Conservation (phyloP, 2,888 invertebrate genomes). For the Ceraclea dissimilis region DNA sequence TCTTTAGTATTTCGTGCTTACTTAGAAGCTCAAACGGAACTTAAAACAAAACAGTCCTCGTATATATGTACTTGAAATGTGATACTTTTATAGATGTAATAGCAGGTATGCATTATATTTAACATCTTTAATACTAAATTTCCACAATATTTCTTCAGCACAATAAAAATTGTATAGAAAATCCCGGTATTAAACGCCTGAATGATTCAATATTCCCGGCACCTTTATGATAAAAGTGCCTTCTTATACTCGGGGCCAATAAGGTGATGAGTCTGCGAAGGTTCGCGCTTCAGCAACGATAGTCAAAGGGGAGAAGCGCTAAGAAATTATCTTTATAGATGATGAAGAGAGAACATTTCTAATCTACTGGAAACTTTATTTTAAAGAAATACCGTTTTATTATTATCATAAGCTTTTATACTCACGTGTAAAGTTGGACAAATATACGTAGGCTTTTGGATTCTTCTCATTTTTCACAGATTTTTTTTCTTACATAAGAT, state of each 20-base stretch:
- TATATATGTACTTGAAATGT: too few relatives aligned
- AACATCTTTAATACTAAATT: too few relatives aligned
- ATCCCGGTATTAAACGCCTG: neutral
- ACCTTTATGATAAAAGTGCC: constrained; percentile 14
- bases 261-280: constrained; percentile 9
- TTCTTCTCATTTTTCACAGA: too few relatives aligned
- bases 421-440: too few relatives aligned
- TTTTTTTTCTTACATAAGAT: too few relatives aligned
- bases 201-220: constrained; percentile 7
- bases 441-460: too few relatives aligned
- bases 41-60: too few relatives aligned
- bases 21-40: too few relatives aligned
- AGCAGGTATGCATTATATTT: neutral
- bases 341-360: neutral
- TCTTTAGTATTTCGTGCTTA: too few relatives aligned
- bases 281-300: neutral
- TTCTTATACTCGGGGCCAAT: constrained; percentile 9
- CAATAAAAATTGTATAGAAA: neutral
- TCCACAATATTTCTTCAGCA: too few relatives aligned
- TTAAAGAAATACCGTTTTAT: neutral
- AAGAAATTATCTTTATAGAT: constrained; percentile 3
- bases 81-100: neutral
- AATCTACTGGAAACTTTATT: neutral
- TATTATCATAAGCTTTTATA: too few relatives aligned
- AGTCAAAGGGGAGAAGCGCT: constrained; percentile 2